phyloP scores from a whole-genome alignment of 2,113 vertebrate species.

The Albula goreensis region DNA sequence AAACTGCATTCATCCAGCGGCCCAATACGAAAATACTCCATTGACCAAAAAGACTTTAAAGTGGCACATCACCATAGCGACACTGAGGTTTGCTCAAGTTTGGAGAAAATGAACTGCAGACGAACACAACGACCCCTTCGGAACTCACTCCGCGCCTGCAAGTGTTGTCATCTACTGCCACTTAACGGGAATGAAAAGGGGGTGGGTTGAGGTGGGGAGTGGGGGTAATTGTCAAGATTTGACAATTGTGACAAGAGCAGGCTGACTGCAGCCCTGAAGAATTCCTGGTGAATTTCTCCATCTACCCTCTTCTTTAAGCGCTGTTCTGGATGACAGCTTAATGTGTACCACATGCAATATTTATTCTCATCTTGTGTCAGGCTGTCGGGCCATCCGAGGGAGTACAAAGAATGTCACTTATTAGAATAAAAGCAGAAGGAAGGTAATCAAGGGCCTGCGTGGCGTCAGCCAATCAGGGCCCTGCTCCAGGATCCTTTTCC shows the following conservation, averaged over 20 bases:
- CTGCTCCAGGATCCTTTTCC: slow-evolving; percentile 81
- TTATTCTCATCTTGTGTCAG: slow-evolving; percentile 99
- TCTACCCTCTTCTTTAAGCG: slow-evolving; percentile 82
- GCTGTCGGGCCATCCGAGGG: slow-evolving; percentile 97
- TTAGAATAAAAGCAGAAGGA: slow-evolving; percentile 99
- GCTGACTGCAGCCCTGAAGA: slow-evolving; percentile 87
- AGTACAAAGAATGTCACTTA: slow-evolving; percentile 99
- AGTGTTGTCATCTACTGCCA: slow-evolving; percentile 66
- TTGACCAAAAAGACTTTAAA: not conserved
- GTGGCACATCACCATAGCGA: slow-evolving; percentile 26
- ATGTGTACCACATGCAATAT: slow-evolving; percentile 99
- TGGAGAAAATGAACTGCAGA: slow-evolving; percentile 67
- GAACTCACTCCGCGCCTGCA: slow-evolving; percentile 77
- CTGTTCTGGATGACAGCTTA: slow-evolving; percentile 98
- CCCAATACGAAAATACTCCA: too few relatives aligned
- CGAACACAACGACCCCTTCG: slow-evolving; percentile 61
- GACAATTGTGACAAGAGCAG: slow-evolving; percentile 97
- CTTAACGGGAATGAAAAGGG: slow-evolving; percentile 61
- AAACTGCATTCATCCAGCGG: too few relatives aligned
- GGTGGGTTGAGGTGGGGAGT: slow-evolving; percentile 38
- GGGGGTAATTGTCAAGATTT: slow-evolving; percentile 75
- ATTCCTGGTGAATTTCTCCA: slow-evolving; percentile 90
- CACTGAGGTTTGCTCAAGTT: slow-evolving; percentile 22
- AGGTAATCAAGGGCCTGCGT: slow-evolving; percentile 99
- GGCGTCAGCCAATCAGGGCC: slow-evolving; percentile 97